Evolutionary conservation across 2,113 vertebrate species (phyloP).

Genomic region (Oceanites oceanicus): DNA sequence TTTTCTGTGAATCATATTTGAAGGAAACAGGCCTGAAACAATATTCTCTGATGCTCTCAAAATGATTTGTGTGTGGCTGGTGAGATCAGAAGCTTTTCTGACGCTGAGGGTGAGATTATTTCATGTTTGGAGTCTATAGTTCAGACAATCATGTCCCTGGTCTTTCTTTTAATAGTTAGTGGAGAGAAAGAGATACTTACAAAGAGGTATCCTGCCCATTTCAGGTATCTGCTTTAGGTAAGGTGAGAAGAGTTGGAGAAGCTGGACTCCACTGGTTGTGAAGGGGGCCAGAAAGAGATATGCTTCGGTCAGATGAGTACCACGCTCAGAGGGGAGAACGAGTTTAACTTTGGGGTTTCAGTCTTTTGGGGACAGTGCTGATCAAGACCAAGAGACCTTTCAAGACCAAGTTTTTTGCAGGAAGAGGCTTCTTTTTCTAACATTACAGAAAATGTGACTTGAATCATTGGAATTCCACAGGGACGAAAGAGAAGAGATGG

Average conservation of each 20-base stretch:
- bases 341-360: not conserved
- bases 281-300: not conserved
- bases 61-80: not conserved
- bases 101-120: not conserved
- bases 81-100: not conserved
- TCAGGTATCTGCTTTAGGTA: not conserved
- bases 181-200: not conserved
- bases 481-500: not conserved
- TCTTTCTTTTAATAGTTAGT: not conserved
- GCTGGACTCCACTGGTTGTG: not conserved
- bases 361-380: not conserved
- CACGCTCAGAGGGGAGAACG: not conserved
- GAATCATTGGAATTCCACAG: not conserved
- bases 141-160: not conserved
- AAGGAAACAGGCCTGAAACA: not conserved
- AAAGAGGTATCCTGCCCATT: not conserved
- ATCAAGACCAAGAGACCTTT: not conserved
- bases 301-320: accelerated
- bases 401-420: not conserved
- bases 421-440: not conserved
- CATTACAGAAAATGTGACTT: not conserved
- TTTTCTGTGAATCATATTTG: not conserved
- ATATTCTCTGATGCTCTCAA: not conserved
- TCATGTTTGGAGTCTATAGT: not conserved
- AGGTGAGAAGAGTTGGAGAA: not conserved